These are phyloP conservation scores for Arctia plantaginis DNA, from an alignment of 2,888 invertebrate species.

Conservation along the genomic window DNA sequence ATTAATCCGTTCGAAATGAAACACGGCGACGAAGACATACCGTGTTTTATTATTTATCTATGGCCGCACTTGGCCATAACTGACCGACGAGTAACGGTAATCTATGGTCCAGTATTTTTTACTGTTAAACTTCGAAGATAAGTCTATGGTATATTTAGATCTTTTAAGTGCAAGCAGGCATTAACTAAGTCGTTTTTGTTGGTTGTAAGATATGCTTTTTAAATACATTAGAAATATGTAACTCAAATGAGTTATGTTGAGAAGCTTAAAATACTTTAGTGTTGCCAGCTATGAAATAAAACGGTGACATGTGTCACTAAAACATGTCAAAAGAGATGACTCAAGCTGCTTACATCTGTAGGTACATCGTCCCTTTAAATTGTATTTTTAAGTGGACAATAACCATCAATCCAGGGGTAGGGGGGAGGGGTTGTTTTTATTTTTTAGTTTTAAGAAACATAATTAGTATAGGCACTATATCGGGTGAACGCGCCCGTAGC, in stretches of 20 bases:
- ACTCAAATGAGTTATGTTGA: neutral
- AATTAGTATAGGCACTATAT: neutral
- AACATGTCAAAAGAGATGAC: neutral
- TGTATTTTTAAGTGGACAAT: neutral
- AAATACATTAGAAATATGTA: constrained; percentile 3
- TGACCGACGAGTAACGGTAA: constrained; percentile 67
- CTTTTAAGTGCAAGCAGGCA: constrained; percentile 38
- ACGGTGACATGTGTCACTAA: neutral
- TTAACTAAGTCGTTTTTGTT: constrained; percentile 33
- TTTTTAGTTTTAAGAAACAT: too few species aligned
- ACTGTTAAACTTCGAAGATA: constrained; percentile 69
- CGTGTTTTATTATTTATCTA: constrained; percentile 46
- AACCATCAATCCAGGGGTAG: neutral
- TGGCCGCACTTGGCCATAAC: constrained; percentile 47
- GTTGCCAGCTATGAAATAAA: neutral
- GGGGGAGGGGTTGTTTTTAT: too few species aligned
- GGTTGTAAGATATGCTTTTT: constrained; percentile 8
- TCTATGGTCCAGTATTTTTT: constrained; percentile 67
- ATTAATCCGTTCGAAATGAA: constrained; percentile 60
- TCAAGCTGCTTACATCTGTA: neutral
- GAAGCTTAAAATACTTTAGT: neutral
- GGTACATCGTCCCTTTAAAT: neutral
- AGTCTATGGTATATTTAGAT: constrained; percentile 63
- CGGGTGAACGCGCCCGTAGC: neutral
- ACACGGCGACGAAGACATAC: constrained; percentile 44